A percentile compares a stretch with the other conserved stretches of the same genome.
Conservation (phyloP, 2,113 vertebrate genomes). For the Pygoscelis adeliae region DNA sequence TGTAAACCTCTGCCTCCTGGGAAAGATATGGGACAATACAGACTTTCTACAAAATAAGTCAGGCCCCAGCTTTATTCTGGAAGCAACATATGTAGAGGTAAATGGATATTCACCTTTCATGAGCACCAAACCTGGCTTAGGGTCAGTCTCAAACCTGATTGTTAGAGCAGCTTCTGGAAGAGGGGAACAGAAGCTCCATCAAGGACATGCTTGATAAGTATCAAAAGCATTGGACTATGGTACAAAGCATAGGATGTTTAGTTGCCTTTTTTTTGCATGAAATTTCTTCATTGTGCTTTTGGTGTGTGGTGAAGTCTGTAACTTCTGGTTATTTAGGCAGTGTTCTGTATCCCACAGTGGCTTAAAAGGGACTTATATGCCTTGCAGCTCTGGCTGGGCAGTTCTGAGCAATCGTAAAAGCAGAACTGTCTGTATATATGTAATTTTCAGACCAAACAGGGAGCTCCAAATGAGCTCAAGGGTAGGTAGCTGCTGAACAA, state of each 20-base stretch:
- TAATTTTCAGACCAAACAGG: background rate
- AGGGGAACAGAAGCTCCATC: background rate
- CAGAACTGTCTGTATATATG: background rate
- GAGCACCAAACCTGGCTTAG: background rate
- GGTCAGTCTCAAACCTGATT: background rate
- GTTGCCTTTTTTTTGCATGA: background rate
- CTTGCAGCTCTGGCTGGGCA: background rate
- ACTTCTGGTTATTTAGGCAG: background rate
- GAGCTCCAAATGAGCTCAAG: background rate
- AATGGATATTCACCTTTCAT: background rate
- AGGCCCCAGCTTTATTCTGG: background rate
- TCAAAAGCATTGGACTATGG: background rate
- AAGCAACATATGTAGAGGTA: background rate
- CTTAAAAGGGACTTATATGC: background rate
- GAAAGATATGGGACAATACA: background rate
- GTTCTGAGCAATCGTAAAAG: background rate
- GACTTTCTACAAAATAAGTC: background rate
- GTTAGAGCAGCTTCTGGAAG: background rate
- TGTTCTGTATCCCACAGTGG: background rate
- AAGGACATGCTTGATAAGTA: background rate
- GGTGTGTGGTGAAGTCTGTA: background rate
- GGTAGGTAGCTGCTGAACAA: background rate
- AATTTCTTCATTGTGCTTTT: background rate
- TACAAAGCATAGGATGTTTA: background rate
- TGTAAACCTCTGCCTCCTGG: background rate